These are phyloP conservation scores for Gibbula magus DNA, from an alignment of 2,888 invertebrate genomes.

Conservation along the genomic window DNA sequence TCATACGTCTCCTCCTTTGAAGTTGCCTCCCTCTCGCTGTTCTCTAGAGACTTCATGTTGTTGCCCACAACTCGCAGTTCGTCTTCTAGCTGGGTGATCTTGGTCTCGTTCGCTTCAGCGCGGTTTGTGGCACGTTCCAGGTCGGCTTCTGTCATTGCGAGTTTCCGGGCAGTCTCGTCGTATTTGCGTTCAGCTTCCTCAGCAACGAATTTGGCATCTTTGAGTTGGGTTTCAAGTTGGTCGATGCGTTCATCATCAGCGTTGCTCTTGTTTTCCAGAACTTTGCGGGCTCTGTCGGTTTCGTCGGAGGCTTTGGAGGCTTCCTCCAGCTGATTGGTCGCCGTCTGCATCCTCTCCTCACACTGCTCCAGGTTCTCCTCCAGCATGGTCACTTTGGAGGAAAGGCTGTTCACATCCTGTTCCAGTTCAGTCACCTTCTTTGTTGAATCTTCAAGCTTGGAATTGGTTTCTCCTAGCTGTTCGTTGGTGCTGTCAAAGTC, in stretches of 20 bases:
- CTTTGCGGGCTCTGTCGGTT: constrained; percentile 81
- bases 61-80: constrained; percentile 85
- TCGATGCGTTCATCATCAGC: constrained; percentile 77
- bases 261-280: constrained; percentile 97
- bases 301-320: constrained; percentile 78
- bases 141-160: constrained; percentile 59
- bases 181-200: constrained; percentile 95
- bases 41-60: constrained; percentile 99
- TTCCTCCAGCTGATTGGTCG: background rate
- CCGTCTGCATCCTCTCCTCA: background rate
- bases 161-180: constrained; percentile 82
- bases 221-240: constrained; percentile 55
- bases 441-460: background rate
- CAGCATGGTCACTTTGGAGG: background rate
- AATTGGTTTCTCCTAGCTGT: background rate
- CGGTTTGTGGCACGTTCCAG: constrained; percentile 61
- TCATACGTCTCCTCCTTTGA: constrained; percentile 66
- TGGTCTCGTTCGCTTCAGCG: constrained; percentile 75
- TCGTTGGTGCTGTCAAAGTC: constrained; percentile 3
- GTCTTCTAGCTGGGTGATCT: background rate
- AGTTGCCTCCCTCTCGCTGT: constrained; percentile 87
- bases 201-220: constrained; percentile 54
- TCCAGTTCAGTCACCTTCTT: constrained; percentile 3
- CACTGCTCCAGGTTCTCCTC: background rate
- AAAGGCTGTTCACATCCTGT: background rate